phyloP scores from a whole-genome alignment of 1,140 invertebrate genomes.

The Apis cerana region DNA sequence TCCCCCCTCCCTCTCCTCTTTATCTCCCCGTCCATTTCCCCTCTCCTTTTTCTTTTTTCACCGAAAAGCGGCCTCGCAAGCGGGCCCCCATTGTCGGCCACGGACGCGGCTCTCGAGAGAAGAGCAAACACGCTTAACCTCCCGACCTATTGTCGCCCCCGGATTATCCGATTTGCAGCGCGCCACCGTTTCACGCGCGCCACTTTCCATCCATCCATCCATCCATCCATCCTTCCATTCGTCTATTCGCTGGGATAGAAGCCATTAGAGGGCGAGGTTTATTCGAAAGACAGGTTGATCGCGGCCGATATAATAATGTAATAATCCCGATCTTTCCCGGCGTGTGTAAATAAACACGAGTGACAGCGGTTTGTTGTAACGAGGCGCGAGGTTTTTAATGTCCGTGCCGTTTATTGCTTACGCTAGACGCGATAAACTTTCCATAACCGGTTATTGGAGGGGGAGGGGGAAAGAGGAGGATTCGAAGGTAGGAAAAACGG shows the following conservation, averaged over 20 bases:
- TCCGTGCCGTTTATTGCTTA: too few relatives aligned
- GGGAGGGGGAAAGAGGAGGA: too few relatives aligned
- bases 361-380: too few relatives aligned
- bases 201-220: too few relatives aligned
- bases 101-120: constrained; percentile 78
- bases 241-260: too few relatives aligned
- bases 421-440: neutral
- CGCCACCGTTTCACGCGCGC: neutral
- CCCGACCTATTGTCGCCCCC: constrained; percentile 75
- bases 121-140: constrained; percentile 81
- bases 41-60: neutral
- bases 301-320: constrained; percentile 36
- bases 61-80: constrained; percentile 70
- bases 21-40: neutral
- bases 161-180: constrained; percentile 79
- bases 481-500: too few relatives aligned
- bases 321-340: constrained; percentile 47
- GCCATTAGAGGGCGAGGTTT: too few relatives aligned
- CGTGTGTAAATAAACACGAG: too few relatives aligned
- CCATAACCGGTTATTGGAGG: constrained; percentile 32
- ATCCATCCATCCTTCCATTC: too few relatives aligned
- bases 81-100: constrained; percentile 72
- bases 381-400: too few relatives aligned
- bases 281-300: too few relatives aligned
- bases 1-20: neutral